Evolutionary conservation across 2,888 invertebrate genomes (phyloP).

Genomic region (Homarus gammarus): DNA sequence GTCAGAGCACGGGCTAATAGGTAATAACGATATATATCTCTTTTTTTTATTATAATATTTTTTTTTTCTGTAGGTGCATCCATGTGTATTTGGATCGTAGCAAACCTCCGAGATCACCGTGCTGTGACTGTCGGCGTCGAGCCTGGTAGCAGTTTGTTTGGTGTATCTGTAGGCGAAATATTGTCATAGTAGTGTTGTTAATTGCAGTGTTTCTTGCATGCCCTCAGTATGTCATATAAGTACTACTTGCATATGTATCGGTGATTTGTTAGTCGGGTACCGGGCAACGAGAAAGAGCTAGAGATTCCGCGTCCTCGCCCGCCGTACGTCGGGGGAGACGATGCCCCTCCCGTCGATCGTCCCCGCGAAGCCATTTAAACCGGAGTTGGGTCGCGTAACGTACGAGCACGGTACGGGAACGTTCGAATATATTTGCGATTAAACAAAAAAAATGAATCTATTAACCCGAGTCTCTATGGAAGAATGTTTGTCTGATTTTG

Average conservation of each 20-base stretch:
- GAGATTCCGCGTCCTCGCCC: not conserved
- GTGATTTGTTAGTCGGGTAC: slow-evolving; percentile 54
- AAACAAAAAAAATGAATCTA: too few species aligned
- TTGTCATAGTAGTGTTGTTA: slow-evolving; percentile 72
- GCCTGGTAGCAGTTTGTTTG: slow-evolving; percentile 68
- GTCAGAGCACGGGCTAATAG: slow-evolving; percentile 10
- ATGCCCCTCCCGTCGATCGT: not conserved
- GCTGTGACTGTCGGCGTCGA: not conserved
- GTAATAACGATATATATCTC: not conserved
- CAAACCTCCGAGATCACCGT: slow-evolving; percentile 33
- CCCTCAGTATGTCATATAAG: slow-evolving; percentile 59
- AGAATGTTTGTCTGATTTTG: too few species aligned
- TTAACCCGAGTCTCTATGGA: too few species aligned
- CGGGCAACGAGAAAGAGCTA: slow-evolving; percentile 22
- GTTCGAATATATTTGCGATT: too few species aligned
- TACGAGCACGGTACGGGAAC: too few species aligned
- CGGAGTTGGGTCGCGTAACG: not conserved
- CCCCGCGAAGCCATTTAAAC: too few species aligned
- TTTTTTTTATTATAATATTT: not conserved
- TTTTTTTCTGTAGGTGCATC: slow-evolving; percentile 42
- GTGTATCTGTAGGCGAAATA: slow-evolving; percentile 70
- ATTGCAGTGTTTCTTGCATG: slow-evolving; percentile 73
- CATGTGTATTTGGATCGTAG: slow-evolving; percentile 50
- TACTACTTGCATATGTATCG: slow-evolving; percentile 48
- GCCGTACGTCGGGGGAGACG: not conserved